phyloP scores from a whole-genome alignment of 2,888 invertebrate species.

The Chaitophorus viminalis region DNA sequence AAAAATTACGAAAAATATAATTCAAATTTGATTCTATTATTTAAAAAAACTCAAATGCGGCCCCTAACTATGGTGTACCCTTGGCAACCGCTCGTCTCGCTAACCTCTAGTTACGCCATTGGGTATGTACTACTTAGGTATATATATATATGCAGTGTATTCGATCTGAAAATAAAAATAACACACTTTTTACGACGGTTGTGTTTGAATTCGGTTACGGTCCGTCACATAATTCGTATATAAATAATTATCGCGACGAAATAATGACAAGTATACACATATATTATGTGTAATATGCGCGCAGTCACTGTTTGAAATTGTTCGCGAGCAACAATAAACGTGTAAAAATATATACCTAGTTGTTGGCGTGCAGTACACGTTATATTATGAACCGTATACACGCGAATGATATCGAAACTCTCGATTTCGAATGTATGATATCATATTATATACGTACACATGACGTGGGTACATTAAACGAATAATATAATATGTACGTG shows the following conservation, averaged over 20 bases:
- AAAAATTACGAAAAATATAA: neutral
- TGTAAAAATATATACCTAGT: neutral
- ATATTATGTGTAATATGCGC: too few relatives aligned
- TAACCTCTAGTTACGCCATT: too few relatives aligned
- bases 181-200: neutral
- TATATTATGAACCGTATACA: neutral
- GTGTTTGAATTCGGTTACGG: constrained; percentile 12
- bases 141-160: too few relatives aligned
- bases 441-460: neutral
- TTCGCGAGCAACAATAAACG: neutral
- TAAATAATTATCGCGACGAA: constrained; percentile 35
- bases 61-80: neutral
- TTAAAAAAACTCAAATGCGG: neutral
- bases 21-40: neutral
- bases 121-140: too few relatives aligned
- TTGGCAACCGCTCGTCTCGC: neutral
- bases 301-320: constrained; percentile 4
- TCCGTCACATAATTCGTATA: constrained; percentile 31
- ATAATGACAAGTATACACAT: too few relatives aligned
- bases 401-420: neutral
- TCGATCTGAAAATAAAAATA: neutral
- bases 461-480: neutral
- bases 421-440: neutral
- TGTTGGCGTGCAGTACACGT: neutral
- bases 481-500: neutral